Conservation (phyloP, 2,888 invertebrate species). For the Macrosiphum euphorbiae region DNA sequence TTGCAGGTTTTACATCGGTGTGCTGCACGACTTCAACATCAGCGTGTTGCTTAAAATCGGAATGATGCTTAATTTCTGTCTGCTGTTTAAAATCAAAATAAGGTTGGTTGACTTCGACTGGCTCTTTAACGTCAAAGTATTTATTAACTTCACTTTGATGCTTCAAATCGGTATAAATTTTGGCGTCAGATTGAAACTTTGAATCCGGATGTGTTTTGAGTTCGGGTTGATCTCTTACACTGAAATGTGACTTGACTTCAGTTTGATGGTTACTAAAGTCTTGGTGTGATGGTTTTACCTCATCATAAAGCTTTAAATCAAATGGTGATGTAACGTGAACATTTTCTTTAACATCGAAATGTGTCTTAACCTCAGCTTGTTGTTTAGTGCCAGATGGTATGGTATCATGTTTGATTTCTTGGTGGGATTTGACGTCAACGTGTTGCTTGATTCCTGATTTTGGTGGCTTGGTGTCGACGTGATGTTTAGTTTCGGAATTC, state of each 20-base stretch:
- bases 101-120: background rate
- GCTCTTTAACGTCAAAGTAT: background rate
- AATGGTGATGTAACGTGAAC: background rate
- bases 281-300: background rate
- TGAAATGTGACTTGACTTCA: constrained; percentile 24
- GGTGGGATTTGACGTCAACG: background rate
- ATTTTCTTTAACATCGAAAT: constrained; percentile 20
- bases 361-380: background rate
- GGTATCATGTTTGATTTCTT: background rate
- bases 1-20: constrained; percentile 27
- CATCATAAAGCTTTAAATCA: background rate
- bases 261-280: background rate
- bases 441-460: background rate
- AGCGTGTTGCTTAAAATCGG: background rate
- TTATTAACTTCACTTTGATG: background rate
- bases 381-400: background rate
- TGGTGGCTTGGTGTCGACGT: background rate
- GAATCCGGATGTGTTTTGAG: background rate
- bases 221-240: background rate
- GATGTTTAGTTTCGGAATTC: background rate
- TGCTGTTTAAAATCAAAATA: background rate
- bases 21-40: background rate
- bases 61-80: background rate
- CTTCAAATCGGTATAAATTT: background rate
- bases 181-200: background rate